Evolutionary conservation across 2,113 vertebrate species (phyloP).

Genomic region (Rhinogobius similis): DNA sequence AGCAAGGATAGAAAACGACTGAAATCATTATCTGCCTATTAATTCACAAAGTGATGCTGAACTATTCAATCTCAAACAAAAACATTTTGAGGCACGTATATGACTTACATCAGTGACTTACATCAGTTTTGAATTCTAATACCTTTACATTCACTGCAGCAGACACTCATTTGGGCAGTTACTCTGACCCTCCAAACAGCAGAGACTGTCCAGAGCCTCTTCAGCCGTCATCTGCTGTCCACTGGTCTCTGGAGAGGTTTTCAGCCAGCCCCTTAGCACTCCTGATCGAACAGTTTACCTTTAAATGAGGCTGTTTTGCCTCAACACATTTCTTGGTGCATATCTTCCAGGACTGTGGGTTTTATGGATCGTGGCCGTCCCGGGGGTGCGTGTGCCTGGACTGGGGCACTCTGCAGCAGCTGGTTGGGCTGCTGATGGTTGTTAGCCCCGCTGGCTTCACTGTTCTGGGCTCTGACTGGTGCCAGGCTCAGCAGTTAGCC

Average conservation of each 20-base stretch:
- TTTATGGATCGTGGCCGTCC: conserved; percentile 72
- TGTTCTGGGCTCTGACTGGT: conserved; percentile 66
- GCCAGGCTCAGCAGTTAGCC: conserved; percentile 71
- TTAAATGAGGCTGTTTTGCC: conserved; percentile 74
- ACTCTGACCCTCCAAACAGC: conserved; percentile 66
- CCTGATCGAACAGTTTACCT: conserved; percentile 72
- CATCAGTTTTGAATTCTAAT: too few species aligned
- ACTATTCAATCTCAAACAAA: neutral
- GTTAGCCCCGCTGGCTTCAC: conserved; percentile 71
- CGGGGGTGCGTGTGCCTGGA: conserved; percentile 69
- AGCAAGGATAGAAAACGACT: neutral
- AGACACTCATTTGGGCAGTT: conserved; percentile 67
- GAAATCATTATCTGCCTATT: conserved; percentile 1
- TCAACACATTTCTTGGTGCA: conserved; percentile 69
- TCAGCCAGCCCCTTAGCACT: conserved; percentile 55
- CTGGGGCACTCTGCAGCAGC: conserved; percentile 69
- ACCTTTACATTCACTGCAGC: too few species aligned
- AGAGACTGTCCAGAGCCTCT: conserved; percentile 51
- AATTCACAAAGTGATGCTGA: neutral
- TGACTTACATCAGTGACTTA: neutral
- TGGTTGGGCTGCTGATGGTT: conserved; percentile 73
- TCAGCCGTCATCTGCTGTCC: conserved; percentile 42
- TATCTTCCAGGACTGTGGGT: conserved; percentile 67
- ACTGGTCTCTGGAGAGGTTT: conserved; percentile 55
- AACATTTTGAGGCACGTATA: neutral